Percentiles rank a stretch among this genome's conserved stretches.
Conservation (phyloP, 2,113 vertebrate genomes). For the Pelecanus crispus region DNA sequence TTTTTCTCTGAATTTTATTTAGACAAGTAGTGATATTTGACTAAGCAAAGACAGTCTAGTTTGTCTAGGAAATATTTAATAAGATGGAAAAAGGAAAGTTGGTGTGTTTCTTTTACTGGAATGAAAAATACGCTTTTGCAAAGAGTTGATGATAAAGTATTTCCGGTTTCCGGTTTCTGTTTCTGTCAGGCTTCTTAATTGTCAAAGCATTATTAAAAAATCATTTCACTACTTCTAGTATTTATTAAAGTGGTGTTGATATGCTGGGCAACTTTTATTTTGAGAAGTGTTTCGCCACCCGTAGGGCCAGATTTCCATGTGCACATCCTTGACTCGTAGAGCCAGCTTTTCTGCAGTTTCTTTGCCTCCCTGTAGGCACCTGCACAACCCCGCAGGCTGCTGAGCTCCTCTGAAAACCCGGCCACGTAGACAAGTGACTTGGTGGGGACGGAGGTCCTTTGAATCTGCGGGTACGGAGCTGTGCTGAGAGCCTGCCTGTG, state of each 20-base stretch:
- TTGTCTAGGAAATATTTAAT: slow-evolving; percentile 8
- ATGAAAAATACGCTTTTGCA: background rate
- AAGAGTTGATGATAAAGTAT: background rate
- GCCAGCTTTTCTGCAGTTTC: background rate
- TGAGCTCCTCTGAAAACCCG: background rate
- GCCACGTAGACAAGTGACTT: background rate
- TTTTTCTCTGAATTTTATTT: background rate
- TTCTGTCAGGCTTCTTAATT: slow-evolving; percentile 33
- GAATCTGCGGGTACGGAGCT: background rate
- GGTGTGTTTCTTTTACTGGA: background rate
- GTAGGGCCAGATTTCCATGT: background rate
- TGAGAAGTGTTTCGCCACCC: rapidly evolving
- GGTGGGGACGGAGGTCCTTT: background rate
- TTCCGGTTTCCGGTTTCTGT: background rate
- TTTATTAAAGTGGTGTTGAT: background rate
- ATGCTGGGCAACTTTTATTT: background rate
- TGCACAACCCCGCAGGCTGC: background rate
- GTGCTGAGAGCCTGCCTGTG: background rate
- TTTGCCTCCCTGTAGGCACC: background rate
- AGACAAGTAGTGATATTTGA: background rate
- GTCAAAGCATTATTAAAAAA: slow-evolving; percentile 41
- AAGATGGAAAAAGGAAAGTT: background rate
- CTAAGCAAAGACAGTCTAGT: background rate
- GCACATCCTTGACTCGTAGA: background rate
- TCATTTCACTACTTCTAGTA: background rate